Base-by-base conservation (phyloP, 2,888 invertebrate species). In the Cremastinae sp. region DNA sequence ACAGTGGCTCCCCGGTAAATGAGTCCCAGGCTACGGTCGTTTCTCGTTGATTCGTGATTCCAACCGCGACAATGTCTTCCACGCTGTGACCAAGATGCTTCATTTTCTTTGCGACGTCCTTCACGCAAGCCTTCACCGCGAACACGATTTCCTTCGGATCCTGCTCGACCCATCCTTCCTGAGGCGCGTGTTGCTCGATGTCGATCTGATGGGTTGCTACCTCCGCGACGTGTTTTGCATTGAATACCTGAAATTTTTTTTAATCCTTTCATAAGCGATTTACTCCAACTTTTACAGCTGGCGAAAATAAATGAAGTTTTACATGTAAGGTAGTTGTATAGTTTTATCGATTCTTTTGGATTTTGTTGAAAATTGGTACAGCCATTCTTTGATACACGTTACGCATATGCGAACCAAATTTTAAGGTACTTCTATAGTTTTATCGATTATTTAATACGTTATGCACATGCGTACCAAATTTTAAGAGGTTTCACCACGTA, bases 1-100 rank as follows among this genome's bases (percentile, higher is more conserved):
- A 94, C 18, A 99, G 91, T 0, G 98, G 97, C 85, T 96, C 93
- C 0, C 99, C 99, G 0, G 98, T 98, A 0, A 91, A 90, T 82
- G 94, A 95, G 90, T 99, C 98, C 99, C 99, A 99, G 0, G 96
- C 96, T 81, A 99, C 92, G 0, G 97, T 97, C 0, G 99, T 98
- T 91, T 99, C 99, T 65, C 98, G 93, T 90, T 99, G 99, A 91
- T 99, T 99, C 16, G 98, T 97, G 70, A 99, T 93, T 51, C 99
- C 99, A 71, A 99, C 91, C 20, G 97, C 94, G 65, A 94, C 93
- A 68, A 98, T 95, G 84, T 96, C 93, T 1, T 91, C 91, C 51
- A 93, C 92, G 74, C 90, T 90, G 82, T 92, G 88, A 89, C 93
- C 93, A 82, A 92, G 82, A 56, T 90, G 90, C 12, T 92, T 91